Conservation (phyloP, 2,113 vertebrate species). For the Hirundichthys speculiger region DNA sequence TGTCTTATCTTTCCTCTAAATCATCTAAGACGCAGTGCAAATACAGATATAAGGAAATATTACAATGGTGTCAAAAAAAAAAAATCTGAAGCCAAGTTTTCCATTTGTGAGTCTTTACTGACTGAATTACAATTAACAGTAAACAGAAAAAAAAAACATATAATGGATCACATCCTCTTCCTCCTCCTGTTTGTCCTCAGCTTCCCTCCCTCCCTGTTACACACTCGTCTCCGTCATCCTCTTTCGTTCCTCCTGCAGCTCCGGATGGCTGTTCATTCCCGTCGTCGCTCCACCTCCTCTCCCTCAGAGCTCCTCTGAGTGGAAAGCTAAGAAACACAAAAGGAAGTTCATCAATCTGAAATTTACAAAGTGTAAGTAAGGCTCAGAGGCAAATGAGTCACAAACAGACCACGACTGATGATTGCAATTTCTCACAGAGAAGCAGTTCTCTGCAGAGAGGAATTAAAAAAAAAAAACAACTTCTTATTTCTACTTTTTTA, state of each 20-base stretch:
- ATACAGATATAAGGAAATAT: no score
- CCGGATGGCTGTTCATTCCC: background rate
- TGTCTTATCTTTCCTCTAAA: no score
- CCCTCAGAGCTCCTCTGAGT: slow-evolving; percentile 67
- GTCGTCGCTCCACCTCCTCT: background rate
- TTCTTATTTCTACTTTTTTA: background rate
- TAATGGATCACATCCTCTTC: slow-evolving; percentile 12
- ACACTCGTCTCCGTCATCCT: background rate
- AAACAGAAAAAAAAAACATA: slow-evolving; percentile 19
- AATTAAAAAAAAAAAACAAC: no score
- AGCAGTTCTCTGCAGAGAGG: no score
- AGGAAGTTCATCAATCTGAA: background rate
- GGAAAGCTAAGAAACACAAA: slow-evolving; percentile 55
- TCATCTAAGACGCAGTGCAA: no score
- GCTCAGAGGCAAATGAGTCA: background rate
- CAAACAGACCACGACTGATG: background rate
- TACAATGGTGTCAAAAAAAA: background rate
- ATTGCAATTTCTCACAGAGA: background rate
- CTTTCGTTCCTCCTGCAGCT: background rate
- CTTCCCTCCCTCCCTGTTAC: background rate
- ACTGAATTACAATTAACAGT: slow-evolving; percentile 11
- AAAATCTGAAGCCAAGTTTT: background rate
- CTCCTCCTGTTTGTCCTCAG: background rate
- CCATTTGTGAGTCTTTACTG: slow-evolving; percentile 27
- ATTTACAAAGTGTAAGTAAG: slow-evolving; percentile 5